A percentile compares a stretch with the other conserved stretches of the same genome.
Conservation (phyloP, 2,113 vertebrate species). For the Chrysemys picta region DNA sequence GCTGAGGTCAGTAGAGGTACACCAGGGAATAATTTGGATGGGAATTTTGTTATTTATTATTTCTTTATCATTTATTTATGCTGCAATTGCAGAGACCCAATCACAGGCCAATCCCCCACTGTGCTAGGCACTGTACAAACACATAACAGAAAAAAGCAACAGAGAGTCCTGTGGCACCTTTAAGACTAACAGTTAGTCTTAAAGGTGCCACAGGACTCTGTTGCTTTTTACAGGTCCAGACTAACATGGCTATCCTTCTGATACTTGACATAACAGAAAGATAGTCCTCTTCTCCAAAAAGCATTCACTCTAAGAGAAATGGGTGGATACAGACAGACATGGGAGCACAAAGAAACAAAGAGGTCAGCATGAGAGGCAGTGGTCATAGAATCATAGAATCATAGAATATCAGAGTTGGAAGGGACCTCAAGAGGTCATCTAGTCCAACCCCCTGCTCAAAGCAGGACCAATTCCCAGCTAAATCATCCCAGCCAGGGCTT, state of each 20-base stretch:
- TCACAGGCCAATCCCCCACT: neutral
- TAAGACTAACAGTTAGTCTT: too few species aligned
- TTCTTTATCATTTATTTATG: neutral
- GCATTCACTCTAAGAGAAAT: neutral
- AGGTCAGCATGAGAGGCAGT: neutral
- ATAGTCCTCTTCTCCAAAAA: neutral
- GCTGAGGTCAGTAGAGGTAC: neutral
- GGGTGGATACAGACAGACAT: neutral
- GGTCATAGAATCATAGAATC: too few species aligned
- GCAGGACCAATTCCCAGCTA: too few species aligned
- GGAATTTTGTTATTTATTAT: neutral
- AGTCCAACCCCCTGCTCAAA: too few species aligned
- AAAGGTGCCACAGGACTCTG: too few species aligned
- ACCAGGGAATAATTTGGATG: neutral
- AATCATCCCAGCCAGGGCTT: too few species aligned
- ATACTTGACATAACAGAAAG: neutral
- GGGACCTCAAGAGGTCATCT: too few species aligned
- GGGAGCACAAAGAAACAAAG: neutral
- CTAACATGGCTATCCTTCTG: too few species aligned
- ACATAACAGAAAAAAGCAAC: neutral
- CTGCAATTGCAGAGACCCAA: neutral
- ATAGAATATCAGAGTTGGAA: too few species aligned
- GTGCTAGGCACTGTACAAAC: neutral
- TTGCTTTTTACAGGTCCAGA: too few species aligned
- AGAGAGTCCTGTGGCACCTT: too few species aligned